These are phyloP conservation scores for Phaetusa simplex DNA, from an alignment of 2,113 vertebrate genomes.

Conservation along the genomic window DNA sequence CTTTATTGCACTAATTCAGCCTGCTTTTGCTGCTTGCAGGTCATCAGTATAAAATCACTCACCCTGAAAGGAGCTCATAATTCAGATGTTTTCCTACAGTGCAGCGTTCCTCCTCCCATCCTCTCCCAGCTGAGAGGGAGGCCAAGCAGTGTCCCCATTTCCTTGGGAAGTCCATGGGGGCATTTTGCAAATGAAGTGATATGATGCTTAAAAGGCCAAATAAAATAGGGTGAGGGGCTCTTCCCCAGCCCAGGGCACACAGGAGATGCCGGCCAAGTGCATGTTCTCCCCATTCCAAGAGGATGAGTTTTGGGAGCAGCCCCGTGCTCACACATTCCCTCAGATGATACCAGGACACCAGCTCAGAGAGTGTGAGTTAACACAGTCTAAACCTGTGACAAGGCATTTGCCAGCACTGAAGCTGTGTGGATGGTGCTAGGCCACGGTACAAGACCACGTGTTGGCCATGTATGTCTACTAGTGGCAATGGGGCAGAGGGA, in stretches of 20 bases:
- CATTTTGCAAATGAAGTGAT: not conserved
- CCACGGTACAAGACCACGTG: not conserved
- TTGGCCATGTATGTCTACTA: not conserved
- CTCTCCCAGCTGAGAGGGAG: not conserved
- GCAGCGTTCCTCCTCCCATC: not conserved
- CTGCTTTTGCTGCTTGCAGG: not conserved
- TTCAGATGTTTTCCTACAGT: not conserved
- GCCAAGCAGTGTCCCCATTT: not conserved
- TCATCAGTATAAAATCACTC: not conserved
- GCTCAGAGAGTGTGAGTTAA: not conserved
- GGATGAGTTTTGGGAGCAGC: not conserved
- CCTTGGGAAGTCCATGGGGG: not conserved
- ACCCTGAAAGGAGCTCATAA: not conserved
- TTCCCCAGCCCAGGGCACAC: not conserved
- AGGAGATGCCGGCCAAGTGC: not conserved
- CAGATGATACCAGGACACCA: not conserved
- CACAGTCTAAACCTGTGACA: not conserved
- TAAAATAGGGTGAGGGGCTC: not conserved
- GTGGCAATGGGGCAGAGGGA: not conserved
- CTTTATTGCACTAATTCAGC: not conserved
- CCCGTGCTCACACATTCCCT: rapidly evolving
- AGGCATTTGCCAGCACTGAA: not conserved
- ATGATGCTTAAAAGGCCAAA: not conserved
- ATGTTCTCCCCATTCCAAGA: not conserved
- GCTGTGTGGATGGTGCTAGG: not conserved